Conservation (phyloP, 2,797 vertebrate species). For the Hipposideros larvatus region DNA sequence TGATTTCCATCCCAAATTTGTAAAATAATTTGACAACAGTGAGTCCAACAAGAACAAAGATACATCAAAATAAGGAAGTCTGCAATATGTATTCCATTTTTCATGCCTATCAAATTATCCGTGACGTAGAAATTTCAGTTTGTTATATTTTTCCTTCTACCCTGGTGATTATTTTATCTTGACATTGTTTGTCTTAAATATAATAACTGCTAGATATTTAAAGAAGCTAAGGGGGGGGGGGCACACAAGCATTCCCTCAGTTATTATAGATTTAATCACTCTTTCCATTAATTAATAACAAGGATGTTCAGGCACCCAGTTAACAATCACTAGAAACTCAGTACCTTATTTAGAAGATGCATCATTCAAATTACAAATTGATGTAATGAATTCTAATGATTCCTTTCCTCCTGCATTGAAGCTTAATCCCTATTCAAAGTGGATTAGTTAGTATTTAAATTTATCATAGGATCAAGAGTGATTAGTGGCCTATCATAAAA, state of each 20-base stretch:
- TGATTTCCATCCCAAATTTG: slow-evolving; percentile 76
- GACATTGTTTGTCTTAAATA: slow-evolving; percentile 71
- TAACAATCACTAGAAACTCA: slow-evolving; percentile 77
- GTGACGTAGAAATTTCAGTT: slow-evolving; percentile 70
- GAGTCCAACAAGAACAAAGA: slow-evolving; percentile 64
- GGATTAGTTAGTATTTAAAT: slow-evolving; percentile 90
- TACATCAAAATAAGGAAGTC: slow-evolving; percentile 79
- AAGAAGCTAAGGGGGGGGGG: slow-evolving; percentile 60
- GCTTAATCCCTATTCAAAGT: slow-evolving; percentile 89
- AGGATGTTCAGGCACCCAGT: slow-evolving; percentile 76
- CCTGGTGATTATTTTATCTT: slow-evolving; percentile 54
- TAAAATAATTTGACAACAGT: slow-evolving; percentile 83
- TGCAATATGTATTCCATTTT: slow-evolving; percentile 71
- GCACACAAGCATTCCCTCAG: background rate
- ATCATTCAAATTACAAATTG: slow-evolving; percentile 86
- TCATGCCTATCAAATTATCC: slow-evolving; percentile 71
- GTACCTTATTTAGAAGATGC: slow-evolving; percentile 76
- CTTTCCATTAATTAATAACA: slow-evolving; percentile 78
- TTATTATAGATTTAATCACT: slow-evolving; percentile 80
- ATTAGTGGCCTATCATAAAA: slow-evolving; percentile 84
- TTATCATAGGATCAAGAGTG: slow-evolving; percentile 87
- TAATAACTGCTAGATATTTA: slow-evolving; percentile 52
- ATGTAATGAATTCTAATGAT: slow-evolving; percentile 89
- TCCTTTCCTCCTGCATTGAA: slow-evolving; percentile 80
- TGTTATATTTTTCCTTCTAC: background rate